A percentile compares a stretch with the other conserved stretches of the same genome.
These are phyloP conservation scores for Nesoenas mayeri DNA, from an alignment of 2,113 vertebrate genomes.

Conservation along the genomic window DNA sequence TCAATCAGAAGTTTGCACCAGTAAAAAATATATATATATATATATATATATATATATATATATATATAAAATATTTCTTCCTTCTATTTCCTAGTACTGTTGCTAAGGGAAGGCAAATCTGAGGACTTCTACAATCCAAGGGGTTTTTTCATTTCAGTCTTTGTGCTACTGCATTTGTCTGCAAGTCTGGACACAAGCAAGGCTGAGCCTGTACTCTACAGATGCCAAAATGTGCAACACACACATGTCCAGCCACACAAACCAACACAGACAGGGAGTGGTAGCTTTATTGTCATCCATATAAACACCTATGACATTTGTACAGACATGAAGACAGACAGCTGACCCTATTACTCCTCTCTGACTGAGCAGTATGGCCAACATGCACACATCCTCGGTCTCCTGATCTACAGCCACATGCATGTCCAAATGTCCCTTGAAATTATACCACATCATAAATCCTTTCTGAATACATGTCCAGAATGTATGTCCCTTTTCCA, in stretches of 20 bases:
- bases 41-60: not conserved
- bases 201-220: not conserved
- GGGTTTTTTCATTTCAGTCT: not conserved
- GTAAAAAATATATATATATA: not conserved
- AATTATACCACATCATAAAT: fast-evolving
- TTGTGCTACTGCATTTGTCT: not conserved
- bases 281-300: not conserved
- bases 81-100: not conserved
- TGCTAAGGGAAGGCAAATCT: not conserved
- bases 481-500: not conserved
- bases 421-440: fast-evolving
- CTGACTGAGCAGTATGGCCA: not conserved
- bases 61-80: not conserved
- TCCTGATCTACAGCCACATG: not conserved
- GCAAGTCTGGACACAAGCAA: not conserved
- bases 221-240: not conserved
- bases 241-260: not conserved
- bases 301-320: fast-evolving
- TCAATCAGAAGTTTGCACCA: not conserved
- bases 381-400: not conserved
- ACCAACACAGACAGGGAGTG: not conserved
- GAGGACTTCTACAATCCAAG: not conserved
- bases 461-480: not conserved
- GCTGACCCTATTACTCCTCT: not conserved
- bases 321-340: not conserved